These are phyloP conservation scores for Heterodera carotae DNA, from an alignment of 1,140 invertebrate genomes.

Conservation along the genomic window DNA sequence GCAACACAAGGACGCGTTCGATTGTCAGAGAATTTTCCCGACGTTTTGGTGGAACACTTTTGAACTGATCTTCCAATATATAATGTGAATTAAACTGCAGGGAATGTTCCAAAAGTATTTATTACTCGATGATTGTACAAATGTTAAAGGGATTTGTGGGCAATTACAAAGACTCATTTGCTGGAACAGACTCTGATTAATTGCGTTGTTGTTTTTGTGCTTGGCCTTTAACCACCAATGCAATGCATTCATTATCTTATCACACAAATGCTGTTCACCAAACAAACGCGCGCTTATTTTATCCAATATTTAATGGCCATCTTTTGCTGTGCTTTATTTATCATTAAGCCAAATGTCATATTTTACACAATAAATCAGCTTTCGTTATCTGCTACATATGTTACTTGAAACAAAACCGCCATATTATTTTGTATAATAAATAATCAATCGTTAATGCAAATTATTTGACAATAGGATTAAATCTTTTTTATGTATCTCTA, in stretches of 20 bases:
- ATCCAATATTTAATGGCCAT: background rate
- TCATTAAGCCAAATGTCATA: background rate
- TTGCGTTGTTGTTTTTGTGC: background rate
- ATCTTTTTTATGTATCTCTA: no score
- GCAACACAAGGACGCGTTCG: background rate
- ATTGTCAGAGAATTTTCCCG: conserved; percentile 25
- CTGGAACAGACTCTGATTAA: background rate
- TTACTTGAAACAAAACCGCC: no score
- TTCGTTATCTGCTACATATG: no score
- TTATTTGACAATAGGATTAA: no score
- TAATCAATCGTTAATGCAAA: no score
- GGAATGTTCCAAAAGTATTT: background rate
- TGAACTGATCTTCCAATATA: background rate
- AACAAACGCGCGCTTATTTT: no score
- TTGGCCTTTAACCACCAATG: background rate
- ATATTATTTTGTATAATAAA: no score
- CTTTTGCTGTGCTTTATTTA: conserved; percentile 2
- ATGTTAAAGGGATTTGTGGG: no score
- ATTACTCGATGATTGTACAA: background rate
- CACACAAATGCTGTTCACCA: no score
- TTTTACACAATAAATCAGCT: background rate
- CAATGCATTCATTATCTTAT: no score
- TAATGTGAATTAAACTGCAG: background rate
- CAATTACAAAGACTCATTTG: no score
- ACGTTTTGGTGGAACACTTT: conserved; percentile 29